phyloP scores from a whole-genome alignment of 2,113 vertebrate genomes.

The Camelus dromedarius region DNA sequence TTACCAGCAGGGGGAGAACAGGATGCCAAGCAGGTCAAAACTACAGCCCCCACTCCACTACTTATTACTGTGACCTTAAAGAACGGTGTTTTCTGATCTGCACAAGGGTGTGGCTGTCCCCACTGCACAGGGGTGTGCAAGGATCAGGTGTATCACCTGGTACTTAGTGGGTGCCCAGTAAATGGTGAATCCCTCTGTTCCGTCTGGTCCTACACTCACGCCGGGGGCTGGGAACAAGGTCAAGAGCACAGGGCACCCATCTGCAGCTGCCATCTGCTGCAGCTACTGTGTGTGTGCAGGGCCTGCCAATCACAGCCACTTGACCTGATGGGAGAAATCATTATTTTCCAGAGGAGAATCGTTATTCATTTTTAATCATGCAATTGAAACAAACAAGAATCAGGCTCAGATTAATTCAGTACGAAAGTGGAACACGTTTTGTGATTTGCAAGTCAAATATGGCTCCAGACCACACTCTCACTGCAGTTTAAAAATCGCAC shows the following conservation, averaged over 20 bases:
- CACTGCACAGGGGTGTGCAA: background rate
- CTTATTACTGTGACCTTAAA: background rate
- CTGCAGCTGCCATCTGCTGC: accelerated
- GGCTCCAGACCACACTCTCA: slow-evolving; percentile 70
- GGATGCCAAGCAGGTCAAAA: background rate
- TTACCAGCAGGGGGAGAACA: background rate
- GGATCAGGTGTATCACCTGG: no score
- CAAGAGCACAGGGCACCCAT: background rate
- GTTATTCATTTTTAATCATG: slow-evolving; percentile 66
- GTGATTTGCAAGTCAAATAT: slow-evolving; percentile 83
- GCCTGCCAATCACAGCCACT: background rate
- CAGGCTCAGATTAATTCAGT: slow-evolving; percentile 76
- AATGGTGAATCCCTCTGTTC: background rate
- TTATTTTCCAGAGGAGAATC: background rate
- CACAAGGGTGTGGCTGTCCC: background rate
- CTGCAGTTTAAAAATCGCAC: slow-evolving; percentile 71
- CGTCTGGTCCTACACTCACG: background rate
- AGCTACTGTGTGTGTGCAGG: no score
- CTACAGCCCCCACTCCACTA: background rate
- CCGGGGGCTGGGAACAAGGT: background rate
- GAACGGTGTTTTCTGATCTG: background rate
- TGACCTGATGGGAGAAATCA: background rate
- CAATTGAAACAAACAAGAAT: slow-evolving; percentile 78
- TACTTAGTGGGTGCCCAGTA: no score
- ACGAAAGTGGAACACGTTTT: slow-evolving; percentile 81